phyloP scores from a whole-genome alignment of 2,113 vertebrate genomes.

The Myrmecobius fasciatus region DNA sequence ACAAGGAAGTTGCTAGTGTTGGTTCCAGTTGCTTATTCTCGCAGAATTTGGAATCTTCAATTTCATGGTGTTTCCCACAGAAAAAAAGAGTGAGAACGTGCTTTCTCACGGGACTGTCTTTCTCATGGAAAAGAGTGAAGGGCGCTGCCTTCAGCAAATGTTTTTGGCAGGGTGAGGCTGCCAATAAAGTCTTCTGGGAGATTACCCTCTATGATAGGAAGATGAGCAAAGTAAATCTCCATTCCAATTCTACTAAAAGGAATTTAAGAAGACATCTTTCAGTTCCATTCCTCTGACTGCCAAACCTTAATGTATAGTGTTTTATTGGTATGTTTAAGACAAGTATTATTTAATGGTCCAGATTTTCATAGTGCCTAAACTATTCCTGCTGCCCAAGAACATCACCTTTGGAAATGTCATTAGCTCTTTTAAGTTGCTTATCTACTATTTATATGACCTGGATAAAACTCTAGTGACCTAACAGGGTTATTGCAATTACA shows the following conservation, averaged over 20 bases:
- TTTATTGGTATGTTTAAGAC: constrained; percentile 69
- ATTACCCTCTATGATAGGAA: constrained; percentile 80
- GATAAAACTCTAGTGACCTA: constrained; percentile 43
- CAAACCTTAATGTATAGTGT: constrained; percentile 62
- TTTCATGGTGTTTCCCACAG: constrained; percentile 85
- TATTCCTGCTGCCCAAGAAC: constrained; percentile 48
- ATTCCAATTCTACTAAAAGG: constrained; percentile 77
- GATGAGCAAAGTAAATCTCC: constrained; percentile 79
- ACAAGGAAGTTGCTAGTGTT: constrained; percentile 77
- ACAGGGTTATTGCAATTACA: constrained; percentile 55
- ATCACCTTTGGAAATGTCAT: constrained; percentile 48
- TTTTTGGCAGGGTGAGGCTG: constrained; percentile 77
- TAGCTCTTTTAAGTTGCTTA: constrained; percentile 34
- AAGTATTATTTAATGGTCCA: constrained; percentile 67
- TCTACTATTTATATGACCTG: constrained; percentile 65
- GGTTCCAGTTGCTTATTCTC: constrained; percentile 79
- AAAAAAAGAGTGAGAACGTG: constrained; percentile 74
- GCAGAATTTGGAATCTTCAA: constrained; percentile 81
- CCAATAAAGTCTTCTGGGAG: constrained; percentile 83
- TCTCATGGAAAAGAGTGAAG: constrained; percentile 79
- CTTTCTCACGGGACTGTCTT: constrained; percentile 85
- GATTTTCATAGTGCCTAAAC: constrained; percentile 46
- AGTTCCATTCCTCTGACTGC: constrained; percentile 49
- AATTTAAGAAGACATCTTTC: constrained; percentile 74
- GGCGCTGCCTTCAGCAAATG: constrained; percentile 68